A percentile compares a stretch with the other conserved stretches of the same genome.
Conservation (phyloP, 2,797 vertebrate species). For the Hephaestus fuliginosus region DNA sequence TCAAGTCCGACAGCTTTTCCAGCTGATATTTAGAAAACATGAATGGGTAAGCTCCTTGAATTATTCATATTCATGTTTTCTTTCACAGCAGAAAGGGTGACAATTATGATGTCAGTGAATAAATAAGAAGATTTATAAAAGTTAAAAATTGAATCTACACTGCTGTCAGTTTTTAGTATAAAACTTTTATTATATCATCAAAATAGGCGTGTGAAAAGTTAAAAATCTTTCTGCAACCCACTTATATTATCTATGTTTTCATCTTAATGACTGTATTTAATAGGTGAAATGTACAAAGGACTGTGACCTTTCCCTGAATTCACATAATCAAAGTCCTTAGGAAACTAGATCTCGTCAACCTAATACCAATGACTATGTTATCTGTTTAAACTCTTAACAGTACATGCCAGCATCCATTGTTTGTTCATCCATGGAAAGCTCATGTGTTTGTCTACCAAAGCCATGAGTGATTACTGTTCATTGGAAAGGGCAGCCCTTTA, state of each 20-base stretch:
- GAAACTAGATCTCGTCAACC: not conserved
- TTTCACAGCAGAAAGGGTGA: not conserved
- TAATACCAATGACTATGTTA: conserved; percentile 2
- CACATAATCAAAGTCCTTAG: not conserved
- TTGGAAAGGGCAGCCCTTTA: conserved; percentile 85
- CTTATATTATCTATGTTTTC: not conserved
- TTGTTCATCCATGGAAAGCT: conserved; percentile 45
- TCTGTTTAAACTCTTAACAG: conserved; percentile 35
- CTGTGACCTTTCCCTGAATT: not conserved
- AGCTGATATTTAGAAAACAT: not conserved
- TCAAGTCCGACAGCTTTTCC: not conserved
- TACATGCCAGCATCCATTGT: conserved; percentile 20
- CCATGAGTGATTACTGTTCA: conserved; percentile 84
- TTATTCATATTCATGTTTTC: not conserved
- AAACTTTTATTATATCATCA: not conserved
- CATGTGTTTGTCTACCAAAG: conserved; percentile 69
- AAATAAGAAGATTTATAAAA: not conserved
- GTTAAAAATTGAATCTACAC: not conserved
- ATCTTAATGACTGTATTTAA: not conserved
- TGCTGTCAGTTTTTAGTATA: not conserved
- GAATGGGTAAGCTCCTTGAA: not conserved
- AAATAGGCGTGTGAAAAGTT: not conserved
- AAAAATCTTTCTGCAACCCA: not conserved
- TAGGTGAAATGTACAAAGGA: not conserved
- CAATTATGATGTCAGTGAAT: not conserved